Evolutionary conservation across 2,113 vertebrate genomes (phyloP), one percentile per base, ranked within the genome.

Genomic region (Megaceryle torquata): DNA sequence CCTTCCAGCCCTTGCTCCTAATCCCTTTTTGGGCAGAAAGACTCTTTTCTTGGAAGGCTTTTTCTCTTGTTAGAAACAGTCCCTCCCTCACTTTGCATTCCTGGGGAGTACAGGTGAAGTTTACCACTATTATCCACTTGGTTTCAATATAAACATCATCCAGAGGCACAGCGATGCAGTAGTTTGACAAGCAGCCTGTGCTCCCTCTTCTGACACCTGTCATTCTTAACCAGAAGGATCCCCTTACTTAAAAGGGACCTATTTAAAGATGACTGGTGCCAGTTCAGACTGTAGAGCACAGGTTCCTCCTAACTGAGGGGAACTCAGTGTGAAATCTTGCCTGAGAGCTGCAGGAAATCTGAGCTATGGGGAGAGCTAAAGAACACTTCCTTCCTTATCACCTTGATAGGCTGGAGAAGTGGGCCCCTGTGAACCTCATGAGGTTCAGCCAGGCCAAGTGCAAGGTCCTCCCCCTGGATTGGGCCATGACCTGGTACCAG

Each of bases 111-210:
- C 2, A 14, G 1, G 11, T 11, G n/a, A 33, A n/a, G 11, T 26
- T 46, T 10, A 46, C 15, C 48, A 5, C 33, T 31, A 7, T n/a
- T 44, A 46, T 6, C 41, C 48, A 14, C 31, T 25, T 51, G 35
- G 18, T 44, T 65, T n/a, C 33, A 64, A 15, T 4, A 56, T 1
- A 29, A 85, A 41, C 3, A 11, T 8, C n/a, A 39, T 4, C 29
- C 43, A 19, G 1, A 9, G 54, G 1, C 3, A 37, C 6, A 4
- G 15, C 0, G 4, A 11, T 5, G 20, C 26, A 68, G n/a, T 0
- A 26, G 13, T 12, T 51, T 18, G 19, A 3, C 19, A 17, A 26
- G 28, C 7, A 29, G 25, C 16, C 28, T 14, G 18, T 13, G 17
- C 13, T 43, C 54, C 59, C 51, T n/a, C 68, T 85, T 74, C 16